Evolutionary conservation across 2,888 invertebrate genomes (phyloP).

Genomic region (Stenchaetothrips biformis): DNA sequence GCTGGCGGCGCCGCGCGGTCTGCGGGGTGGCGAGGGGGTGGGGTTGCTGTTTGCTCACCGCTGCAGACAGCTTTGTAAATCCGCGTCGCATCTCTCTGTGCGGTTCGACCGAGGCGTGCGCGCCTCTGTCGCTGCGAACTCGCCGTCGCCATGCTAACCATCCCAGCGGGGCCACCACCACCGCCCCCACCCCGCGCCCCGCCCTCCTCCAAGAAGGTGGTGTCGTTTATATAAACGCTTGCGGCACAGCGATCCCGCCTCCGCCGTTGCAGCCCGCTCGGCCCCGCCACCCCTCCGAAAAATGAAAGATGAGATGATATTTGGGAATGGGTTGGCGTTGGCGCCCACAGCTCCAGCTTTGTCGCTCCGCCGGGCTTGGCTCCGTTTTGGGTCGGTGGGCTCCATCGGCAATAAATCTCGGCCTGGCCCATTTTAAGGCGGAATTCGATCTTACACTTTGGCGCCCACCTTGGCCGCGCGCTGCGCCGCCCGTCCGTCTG

Average conservation of each 20-base stretch:
- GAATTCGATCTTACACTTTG: background rate
- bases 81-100: too few species aligned
- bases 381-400: slow-evolving; percentile 4
- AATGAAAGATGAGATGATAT: slow-evolving; percentile 25
- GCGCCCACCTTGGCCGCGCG: background rate
- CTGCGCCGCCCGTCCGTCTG: background rate
- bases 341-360: background rate
- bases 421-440: background rate
- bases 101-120: too few species aligned
- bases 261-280: too few species aligned
- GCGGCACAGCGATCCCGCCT: background rate
- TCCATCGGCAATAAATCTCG: background rate
- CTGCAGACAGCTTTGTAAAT: background rate
- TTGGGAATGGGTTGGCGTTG: slow-evolving; percentile 18
- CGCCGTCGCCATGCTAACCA: background rate
- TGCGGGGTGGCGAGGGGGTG: slow-evolving; percentile 28
- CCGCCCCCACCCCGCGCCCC: slow-evolving; percentile 33
- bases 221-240: slow-evolving; percentile 23
- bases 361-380: background rate
- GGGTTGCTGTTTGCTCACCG: background rate
- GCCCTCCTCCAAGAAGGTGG: background rate
- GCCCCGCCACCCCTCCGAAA: background rate
- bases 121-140: too few species aligned
- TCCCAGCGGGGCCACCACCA: background rate
- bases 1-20: slow-evolving; percentile 24